Base-by-base conservation (phyloP, 2,113 vertebrate species). In the Seriola quinqueradiata region DNA sequence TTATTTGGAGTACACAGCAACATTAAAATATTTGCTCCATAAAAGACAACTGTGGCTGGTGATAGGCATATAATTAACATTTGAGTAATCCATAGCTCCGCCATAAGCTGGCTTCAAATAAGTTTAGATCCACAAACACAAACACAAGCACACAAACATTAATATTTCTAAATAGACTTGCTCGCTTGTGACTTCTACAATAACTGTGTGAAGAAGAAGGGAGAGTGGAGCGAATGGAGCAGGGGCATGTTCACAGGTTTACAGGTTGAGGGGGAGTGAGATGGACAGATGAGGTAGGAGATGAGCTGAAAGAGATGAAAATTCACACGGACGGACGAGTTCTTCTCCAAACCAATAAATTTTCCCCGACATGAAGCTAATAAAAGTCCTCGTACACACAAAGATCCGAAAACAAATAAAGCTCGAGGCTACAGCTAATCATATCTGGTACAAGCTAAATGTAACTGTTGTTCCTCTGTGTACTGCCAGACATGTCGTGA, bases 11-110 rank as follows among this genome's bases (percentile, higher is more conserved):
- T 28, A 21, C 4, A 25, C 19, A 52, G 32, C 16, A 48, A 58
- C 25, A 72, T 21, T 42, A 34, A 79, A 75, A 70, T 64, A 65
- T 23, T 4, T n/a, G 3, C 50, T 63, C 4, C 38, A 74, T 66
- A 50, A 75, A 68, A 32, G 36, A 65, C 19, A 40, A 40, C 16
- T 48, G 64, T 8, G 28, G 32, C 58, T 48, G 8, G 3, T 23
- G 61, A 40, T 25, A 40, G 12, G 65, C 5, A 16, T 54, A n/a
- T 40, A 70, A 80, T 82, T 46, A 54, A 50, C n/a, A 40, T 46
- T 36, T 72, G 8, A 38, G 14, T 76, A 73, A 79, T 48, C 59
- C 10, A 25, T 0, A 48, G 57, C 50, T 69, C 46, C 34, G 46
- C 5, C 59, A 57, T 16, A 36, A 69, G 28, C 21, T 55, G 25